phyloP scores from a whole-genome alignment of 2,113 vertebrate genomes.

The Accipiter virgatus region DNA sequence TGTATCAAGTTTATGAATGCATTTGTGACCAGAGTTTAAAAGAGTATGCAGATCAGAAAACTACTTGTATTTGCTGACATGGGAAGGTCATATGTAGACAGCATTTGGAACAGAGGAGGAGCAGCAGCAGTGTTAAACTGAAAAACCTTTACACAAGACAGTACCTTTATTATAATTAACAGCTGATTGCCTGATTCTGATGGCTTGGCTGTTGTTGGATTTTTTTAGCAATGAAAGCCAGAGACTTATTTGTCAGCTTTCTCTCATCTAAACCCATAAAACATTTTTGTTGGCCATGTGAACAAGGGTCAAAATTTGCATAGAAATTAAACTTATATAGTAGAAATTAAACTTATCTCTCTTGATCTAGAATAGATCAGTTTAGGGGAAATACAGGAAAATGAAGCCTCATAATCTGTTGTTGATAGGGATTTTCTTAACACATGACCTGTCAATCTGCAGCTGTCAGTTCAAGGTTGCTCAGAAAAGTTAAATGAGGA shows the following conservation, averaged over 20 bases:
- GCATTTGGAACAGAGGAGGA: neutral
- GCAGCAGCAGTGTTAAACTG: neutral
- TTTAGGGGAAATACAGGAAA: neutral
- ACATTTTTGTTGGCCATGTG: neutral
- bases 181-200: neutral
- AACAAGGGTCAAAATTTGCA: neutral
- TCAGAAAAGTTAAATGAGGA: neutral
- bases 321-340: neutral
- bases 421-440: neutral
- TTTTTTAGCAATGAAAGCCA: neutral
- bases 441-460: neutral
- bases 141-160: neutral
- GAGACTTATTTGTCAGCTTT: neutral
- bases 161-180: neutral
- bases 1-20: neutral
- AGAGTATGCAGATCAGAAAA: neutral
- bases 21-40: neutral
- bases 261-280: neutral
- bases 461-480: neutral
- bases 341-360: neutral
- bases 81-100: neutral
- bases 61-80: rapidly evolving
- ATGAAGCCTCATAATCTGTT: neutral
- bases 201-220: neutral
- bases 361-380: neutral